Conservation (phyloP, 2,888 invertebrate species). For the Meliscaeva auricollis region DNA sequence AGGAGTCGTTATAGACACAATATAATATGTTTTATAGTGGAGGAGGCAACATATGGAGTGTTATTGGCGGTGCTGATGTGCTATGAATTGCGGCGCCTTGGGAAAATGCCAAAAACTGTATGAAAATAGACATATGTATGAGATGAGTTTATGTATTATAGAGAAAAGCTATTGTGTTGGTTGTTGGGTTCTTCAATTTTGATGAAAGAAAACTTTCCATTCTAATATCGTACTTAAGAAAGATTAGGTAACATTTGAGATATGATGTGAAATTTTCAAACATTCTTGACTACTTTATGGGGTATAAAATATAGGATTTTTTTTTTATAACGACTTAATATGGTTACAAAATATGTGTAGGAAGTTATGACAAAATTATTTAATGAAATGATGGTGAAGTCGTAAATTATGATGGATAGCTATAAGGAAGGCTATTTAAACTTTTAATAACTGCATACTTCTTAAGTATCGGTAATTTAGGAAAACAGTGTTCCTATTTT, state of each 20-base stretch:
- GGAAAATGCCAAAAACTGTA: conserved; percentile 41
- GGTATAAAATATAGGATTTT: conserved; percentile 17
- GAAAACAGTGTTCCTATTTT: no score
- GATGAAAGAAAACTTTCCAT: conserved; percentile 45
- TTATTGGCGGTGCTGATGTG: conserved; percentile 75
- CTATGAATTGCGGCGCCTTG: conserved; percentile 76
- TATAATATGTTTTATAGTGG: conserved; percentile 36
- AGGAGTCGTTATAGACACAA: conserved; percentile 28
- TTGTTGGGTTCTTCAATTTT: conserved; percentile 53
- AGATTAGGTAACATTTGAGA: conserved; percentile 57
- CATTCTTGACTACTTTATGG: conserved; percentile 42
- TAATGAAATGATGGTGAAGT: no score
- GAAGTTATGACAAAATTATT: no score
- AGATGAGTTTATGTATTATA: not conserved
- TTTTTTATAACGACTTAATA: conserved; percentile 9
- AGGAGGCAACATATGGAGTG: conserved; percentile 73
- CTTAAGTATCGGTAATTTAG: no score
- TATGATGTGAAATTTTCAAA: conserved; percentile 57
- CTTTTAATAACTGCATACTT: no score
- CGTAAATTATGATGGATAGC: no score
- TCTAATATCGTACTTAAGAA: conserved; percentile 58
- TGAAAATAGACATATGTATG: not conserved
- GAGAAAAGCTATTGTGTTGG: not conserved
- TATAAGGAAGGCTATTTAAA: no score
- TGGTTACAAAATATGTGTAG: no score